Evolutionary conservation across 2,888 invertebrate genomes (phyloP).

Genomic region (Pardosa pseudoannulata): DNA sequence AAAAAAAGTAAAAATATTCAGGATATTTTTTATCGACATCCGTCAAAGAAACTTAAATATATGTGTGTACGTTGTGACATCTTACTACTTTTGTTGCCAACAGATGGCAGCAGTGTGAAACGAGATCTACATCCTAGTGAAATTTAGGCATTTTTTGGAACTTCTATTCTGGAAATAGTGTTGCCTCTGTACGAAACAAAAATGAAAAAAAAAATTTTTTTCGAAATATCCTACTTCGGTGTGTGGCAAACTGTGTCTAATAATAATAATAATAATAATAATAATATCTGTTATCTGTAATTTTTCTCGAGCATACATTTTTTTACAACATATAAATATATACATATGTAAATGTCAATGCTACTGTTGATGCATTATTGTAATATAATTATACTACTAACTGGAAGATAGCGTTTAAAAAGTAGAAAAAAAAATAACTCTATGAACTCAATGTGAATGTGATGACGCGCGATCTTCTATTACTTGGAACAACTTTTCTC

Average conservation of each 20-base stretch:
- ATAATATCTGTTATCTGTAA: slow-evolving; percentile 72
- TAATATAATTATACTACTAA: slow-evolving; percentile 64
- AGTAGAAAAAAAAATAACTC: slow-evolving; percentile 53
- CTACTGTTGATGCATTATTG: slow-evolving; percentile 66
- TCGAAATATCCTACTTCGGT: slow-evolving; percentile 45
- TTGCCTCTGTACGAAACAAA: slow-evolving; percentile 32
- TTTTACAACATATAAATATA: slow-evolving; percentile 68
- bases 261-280: slow-evolving; percentile 39
- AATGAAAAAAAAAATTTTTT: slow-evolving; percentile 5
- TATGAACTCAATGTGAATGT: slow-evolving; percentile 61
- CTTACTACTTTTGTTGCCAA: neutral
- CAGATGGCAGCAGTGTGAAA: slow-evolving; percentile 12
- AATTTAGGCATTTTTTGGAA: slow-evolving; percentile 24
- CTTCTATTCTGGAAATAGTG: slow-evolving; percentile 44
- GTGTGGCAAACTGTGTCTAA: slow-evolving; percentile 53
- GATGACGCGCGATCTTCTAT: slow-evolving; percentile 39
- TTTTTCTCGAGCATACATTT: slow-evolving; percentile 68
- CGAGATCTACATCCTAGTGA: slow-evolving; percentile 31
- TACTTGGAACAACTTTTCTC: slow-evolving; percentile 29
- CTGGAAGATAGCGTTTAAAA: slow-evolving; percentile 63
- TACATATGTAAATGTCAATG: slow-evolving; percentile 70
- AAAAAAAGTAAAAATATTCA: neutral
- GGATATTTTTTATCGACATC: neutral
- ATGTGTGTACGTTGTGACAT: too few species aligned
- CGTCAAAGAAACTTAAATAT: too few species aligned